Conservation (phyloP, 2,113 vertebrate genomes). For the Trogon melanurus region DNA sequence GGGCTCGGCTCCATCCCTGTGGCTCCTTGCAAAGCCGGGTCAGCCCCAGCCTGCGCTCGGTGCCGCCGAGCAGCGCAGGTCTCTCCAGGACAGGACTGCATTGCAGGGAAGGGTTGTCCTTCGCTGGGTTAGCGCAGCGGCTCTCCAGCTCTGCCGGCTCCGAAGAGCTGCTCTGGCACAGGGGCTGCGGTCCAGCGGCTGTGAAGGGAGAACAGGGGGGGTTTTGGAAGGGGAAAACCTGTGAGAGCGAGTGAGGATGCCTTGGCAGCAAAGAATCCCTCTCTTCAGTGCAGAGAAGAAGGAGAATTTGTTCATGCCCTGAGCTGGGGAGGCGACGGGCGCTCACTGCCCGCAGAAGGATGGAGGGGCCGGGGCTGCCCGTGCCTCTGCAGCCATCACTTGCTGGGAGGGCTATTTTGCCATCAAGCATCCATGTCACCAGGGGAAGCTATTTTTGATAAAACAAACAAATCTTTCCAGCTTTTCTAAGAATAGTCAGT, state of each 20-base stretch:
- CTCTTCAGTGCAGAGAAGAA: accelerated
- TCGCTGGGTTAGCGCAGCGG: accelerated
- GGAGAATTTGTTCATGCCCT: accelerated
- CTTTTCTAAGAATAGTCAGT: constrained; percentile 21
- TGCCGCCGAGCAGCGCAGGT: accelerated
- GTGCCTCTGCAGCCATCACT: accelerated
- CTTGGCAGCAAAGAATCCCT: not conserved
- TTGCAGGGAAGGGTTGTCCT: not conserved
- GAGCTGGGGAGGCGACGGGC: accelerated
- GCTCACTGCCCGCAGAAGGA: accelerated
- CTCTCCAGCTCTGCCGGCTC: not conserved
- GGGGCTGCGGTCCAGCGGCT: not conserved
- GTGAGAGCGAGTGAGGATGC: accelerated
- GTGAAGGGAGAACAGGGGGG: accelerated
- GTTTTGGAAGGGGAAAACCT: accelerated
- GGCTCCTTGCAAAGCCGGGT: accelerated
- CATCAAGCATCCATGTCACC: accelerated
- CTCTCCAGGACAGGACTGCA: not conserved
- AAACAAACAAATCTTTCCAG: constrained; percentile 16
- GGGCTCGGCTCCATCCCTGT: accelerated
- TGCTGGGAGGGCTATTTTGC: not conserved
- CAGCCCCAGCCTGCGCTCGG: not conserved
- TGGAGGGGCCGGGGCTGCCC: accelerated
- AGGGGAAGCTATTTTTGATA: not conserved
- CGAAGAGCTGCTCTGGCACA: not conserved